These are phyloP conservation scores for Dendronephthya gigantea DNA, from an alignment of 64 coral and sea anemone species.

Conservation along the genomic window DNA sequence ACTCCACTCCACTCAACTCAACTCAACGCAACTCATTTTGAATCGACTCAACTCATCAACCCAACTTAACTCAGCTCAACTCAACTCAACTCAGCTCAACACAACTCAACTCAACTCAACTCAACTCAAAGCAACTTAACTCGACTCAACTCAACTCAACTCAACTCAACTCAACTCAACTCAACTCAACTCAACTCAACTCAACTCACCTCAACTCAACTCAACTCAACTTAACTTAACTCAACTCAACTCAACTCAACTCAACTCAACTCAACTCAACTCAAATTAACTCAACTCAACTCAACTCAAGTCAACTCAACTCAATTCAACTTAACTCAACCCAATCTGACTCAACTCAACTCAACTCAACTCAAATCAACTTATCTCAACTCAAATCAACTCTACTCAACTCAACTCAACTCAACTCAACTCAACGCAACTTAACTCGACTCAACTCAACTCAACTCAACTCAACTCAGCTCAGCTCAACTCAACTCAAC, in stretches of 20 bases:
- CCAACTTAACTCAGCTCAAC: constrained; percentile 1
- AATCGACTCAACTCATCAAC: not conserved
- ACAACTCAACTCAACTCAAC: not conserved
- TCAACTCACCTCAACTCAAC: not conserved
- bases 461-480: constrained; percentile 6
- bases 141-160: not conserved
- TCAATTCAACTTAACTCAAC: not conserved
- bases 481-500: too few species aligned
- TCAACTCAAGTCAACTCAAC: not conserved
- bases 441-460: not conserved
- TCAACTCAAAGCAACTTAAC: not conserved
- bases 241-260: not conserved
- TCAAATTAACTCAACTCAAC: not conserved
- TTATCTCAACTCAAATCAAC: not conserved
- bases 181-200: not conserved
- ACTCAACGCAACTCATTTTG: not conserved
- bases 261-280: not conserved
- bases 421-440: not conserved
- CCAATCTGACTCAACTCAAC: not conserved
- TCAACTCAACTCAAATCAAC: not conserved
- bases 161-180: not conserved
- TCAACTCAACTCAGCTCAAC: not conserved
- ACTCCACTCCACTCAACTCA: not conserved
- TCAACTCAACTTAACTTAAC: not conserved
- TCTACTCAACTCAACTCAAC: not conserved